Evolutionary conservation across 1,140 invertebrate genomes (phyloP), one percentile per base, ranked within the genome.

Genomic region (Lepidurus arcticus): DNA sequence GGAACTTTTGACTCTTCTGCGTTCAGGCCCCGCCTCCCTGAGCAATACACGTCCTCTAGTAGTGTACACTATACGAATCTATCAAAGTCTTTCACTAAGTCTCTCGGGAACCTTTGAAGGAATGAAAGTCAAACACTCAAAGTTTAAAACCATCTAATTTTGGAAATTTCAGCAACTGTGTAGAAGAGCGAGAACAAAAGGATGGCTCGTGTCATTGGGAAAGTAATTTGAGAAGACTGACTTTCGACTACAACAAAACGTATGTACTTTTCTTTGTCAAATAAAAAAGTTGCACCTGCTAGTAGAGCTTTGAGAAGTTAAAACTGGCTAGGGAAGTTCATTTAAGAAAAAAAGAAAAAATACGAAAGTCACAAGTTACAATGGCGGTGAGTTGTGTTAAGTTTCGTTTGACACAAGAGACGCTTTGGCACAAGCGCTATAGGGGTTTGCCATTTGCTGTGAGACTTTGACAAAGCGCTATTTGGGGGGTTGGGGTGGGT

Each of bases 391-490:
- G 53, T 65, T 65, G 53, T 65, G 34, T 65, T 13, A 65, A 65
- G 53, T 65, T 65, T 65, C 53, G 16, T 65, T 65, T 65, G 53
- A 65, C 53, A 65, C 21, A 65, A 65, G 53, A 65, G 53, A 65
- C 16, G 53, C 53, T 65, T 65, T 65, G 53, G 53, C 53, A 65
- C 53, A 65, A 65, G 53, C 53, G 16, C 21, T 65, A n/a, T 16
- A 21, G 53, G 53, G 21, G 53, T 4, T 34, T 34, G 34, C 34
- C 53, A 16, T n/a, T 13, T 1, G 53, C 53, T 7, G 5, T 21
- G 53, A n/a, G 53, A 65, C 53, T 34, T 34, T 65, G 53, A 65
- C 53, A 65, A 65, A 65, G 53, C 34, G 4, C 34, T 34, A 34
- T 34, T 34, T 3, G 2, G 34, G 34, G 34, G 34, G 34, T 34